These are phyloP conservation scores for Gulo gulo DNA, from an alignment of 2,113 vertebrate species.

Conservation along the genomic window DNA sequence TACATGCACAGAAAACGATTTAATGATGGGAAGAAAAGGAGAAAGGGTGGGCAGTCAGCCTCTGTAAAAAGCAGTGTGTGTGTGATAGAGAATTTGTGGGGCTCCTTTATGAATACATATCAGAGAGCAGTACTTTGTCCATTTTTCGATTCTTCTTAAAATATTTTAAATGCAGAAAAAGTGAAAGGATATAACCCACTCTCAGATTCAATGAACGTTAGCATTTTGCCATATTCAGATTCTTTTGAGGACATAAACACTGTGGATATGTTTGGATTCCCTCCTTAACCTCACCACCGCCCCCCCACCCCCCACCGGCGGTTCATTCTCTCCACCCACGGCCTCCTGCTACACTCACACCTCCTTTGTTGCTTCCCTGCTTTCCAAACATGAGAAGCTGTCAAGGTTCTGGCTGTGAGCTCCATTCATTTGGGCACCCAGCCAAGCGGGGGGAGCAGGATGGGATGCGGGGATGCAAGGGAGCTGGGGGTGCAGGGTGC, in stretches of 20 bases:
- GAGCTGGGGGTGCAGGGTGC: background rate
- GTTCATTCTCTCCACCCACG: background rate
- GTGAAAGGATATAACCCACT: background rate
- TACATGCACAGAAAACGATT: slow-evolving; percentile 23
- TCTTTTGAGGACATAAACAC: background rate
- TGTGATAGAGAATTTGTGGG: background rate
- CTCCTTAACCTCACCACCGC: no score
- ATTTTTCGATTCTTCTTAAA: background rate
- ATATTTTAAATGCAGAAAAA: background rate
- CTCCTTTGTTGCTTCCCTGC: background rate
- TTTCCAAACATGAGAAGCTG: background rate
- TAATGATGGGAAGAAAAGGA: background rate
- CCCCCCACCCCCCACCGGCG: no score
- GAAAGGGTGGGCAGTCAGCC: background rate
- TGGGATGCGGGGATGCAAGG: background rate
- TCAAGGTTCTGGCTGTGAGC: background rate
- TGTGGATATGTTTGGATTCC: background rate
- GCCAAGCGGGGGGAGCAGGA: background rate
- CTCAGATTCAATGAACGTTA: background rate
- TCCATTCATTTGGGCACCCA: no score
- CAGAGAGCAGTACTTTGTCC: background rate
- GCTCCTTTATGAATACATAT: background rate
- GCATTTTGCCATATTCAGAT: background rate
- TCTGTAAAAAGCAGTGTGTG: background rate
- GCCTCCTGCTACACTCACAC: background rate